A percentile compares a stretch with the other conserved stretches of the same genome.
phyloP scores from a whole-genome alignment of 1,140 invertebrate genomes.

The Penaeus indicus region DNA sequence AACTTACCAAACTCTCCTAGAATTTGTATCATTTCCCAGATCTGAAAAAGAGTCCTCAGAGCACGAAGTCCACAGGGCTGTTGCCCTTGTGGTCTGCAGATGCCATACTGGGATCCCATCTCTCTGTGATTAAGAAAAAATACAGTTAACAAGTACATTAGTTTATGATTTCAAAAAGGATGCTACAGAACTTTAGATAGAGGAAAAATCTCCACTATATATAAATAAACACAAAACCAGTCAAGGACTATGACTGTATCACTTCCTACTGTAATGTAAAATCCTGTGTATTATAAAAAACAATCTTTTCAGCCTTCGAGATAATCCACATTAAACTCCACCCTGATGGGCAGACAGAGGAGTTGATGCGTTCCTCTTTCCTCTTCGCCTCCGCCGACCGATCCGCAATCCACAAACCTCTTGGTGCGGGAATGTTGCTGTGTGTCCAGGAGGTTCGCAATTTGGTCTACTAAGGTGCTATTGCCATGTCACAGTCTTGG shows the following conservation, averaged over 20 bases:
- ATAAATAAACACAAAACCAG: no score
- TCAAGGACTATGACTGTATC: no score
- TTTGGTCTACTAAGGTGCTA: constrained; percentile 87
- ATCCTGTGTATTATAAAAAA: no score
- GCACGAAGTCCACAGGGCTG: constrained; percentile 75
- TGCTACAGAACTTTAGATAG: no score
- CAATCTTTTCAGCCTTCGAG: no score
- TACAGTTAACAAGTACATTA: no score
- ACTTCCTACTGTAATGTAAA: no score
- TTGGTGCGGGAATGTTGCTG: constrained; percentile 83
- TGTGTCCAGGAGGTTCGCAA: constrained; percentile 84
- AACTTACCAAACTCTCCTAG: constrained; percentile 83
- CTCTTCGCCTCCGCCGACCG: constrained; percentile 75
- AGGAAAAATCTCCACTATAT: no score
- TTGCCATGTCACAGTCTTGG: constrained; percentile 85
- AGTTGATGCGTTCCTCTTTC: constrained; percentile 76
- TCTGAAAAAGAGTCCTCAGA: constrained; percentile 80
- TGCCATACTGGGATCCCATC: not conserved
- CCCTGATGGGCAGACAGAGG: constrained; percentile 48
- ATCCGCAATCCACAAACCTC: constrained; percentile 73
- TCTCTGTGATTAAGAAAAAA: constrained; percentile 3
- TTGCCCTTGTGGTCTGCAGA: constrained; percentile 39
- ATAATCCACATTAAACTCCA: not conserved
- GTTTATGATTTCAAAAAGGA: no score
- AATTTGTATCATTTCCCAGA: constrained; percentile 87